Evolutionary conservation across 1,140 invertebrate species (phyloP).

Genomic region (Bemisia tabaci): DNA sequence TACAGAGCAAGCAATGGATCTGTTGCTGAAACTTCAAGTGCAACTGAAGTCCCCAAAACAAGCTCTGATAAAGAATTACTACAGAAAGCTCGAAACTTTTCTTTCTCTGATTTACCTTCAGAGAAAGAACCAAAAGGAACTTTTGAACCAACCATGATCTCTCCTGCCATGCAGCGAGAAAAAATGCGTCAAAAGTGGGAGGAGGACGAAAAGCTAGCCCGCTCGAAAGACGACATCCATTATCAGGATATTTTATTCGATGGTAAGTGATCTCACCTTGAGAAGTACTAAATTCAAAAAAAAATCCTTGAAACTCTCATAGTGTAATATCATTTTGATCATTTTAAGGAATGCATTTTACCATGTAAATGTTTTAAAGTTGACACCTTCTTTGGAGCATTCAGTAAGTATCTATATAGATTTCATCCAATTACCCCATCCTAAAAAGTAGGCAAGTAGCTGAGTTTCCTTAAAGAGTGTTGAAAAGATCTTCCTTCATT

Average conservation of each 20-base stretch:
- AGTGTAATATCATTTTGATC: no score
- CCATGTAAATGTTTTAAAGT: no score
- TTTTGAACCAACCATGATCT: background rate
- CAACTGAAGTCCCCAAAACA: background rate
- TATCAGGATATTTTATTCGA: conserved; percentile 81
- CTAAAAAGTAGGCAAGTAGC: no score
- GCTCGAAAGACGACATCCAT: conserved; percentile 54
- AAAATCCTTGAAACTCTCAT: no score
- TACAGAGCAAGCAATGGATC: background rate
- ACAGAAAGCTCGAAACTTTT: background rate
- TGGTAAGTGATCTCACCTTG: conserved; percentile 44
- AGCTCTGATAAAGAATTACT: background rate
- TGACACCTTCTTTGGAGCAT: no score
- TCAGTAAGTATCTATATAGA: no score
- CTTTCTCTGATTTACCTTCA: background rate
- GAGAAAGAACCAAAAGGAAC: background rate
- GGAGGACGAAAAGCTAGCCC: conserved; percentile 40
- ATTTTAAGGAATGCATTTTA: no score
- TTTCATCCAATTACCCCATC: no score
- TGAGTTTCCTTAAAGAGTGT: no score
- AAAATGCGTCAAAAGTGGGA: conserved; percentile 48
- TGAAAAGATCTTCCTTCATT: no score
- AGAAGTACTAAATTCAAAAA: no score
- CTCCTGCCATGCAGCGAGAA: conserved; percentile 25
- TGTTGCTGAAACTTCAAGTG: background rate